A percentile compares a stretch with the other conserved stretches of the same genome.
Conservation (phyloP, 1,140 invertebrate species). For the Notospermus geniculatus region DNA sequence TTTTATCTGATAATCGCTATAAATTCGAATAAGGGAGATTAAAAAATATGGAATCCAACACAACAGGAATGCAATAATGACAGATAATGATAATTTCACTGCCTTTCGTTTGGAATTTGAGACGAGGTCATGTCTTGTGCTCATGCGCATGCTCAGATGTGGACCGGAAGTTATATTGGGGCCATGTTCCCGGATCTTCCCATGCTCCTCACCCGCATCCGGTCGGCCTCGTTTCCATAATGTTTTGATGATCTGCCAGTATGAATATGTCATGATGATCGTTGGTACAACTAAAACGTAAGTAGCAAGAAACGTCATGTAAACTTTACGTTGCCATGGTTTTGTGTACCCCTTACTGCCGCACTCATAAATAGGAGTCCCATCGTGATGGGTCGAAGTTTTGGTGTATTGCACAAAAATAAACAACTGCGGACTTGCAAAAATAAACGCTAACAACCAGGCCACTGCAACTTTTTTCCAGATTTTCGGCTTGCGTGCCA, state of each 20-base stretch:
- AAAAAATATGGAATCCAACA: constrained; percentile 58
- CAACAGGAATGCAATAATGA: constrained; percentile 55
- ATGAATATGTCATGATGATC: constrained; percentile 46
- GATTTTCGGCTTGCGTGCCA: constrained; percentile 16
- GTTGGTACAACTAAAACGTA: constrained; percentile 43
- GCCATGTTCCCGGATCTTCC: background rate
- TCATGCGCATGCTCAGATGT: constrained; percentile 24
- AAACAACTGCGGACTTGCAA: constrained; percentile 56
- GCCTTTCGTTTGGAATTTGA: constrained; percentile 42
- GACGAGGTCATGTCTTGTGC: constrained; percentile 34
- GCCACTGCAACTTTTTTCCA: constrained; percentile 47
- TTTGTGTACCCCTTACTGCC: constrained; percentile 41
- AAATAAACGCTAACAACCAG: constrained; percentile 56
- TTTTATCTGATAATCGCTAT: constrained; percentile 35
- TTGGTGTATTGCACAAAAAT: constrained; percentile 52
- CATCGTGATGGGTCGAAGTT: constrained; percentile 18
- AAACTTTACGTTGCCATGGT: constrained; percentile 45
- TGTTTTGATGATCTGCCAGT: constrained; percentile 42
- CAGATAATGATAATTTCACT: constrained; percentile 56
- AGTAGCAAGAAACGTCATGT: constrained; percentile 43
- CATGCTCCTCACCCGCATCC: background rate
- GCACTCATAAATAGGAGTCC: constrained; percentile 28
- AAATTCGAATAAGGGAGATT: constrained; percentile 42
- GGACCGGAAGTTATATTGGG: background rate
- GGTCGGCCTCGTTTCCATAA: constrained; percentile 31